Evolutionary conservation across 2,888 invertebrate species (phyloP), one percentile per base, ranked within the genome.

Genomic region (Lithophane ornitopus): DNA sequence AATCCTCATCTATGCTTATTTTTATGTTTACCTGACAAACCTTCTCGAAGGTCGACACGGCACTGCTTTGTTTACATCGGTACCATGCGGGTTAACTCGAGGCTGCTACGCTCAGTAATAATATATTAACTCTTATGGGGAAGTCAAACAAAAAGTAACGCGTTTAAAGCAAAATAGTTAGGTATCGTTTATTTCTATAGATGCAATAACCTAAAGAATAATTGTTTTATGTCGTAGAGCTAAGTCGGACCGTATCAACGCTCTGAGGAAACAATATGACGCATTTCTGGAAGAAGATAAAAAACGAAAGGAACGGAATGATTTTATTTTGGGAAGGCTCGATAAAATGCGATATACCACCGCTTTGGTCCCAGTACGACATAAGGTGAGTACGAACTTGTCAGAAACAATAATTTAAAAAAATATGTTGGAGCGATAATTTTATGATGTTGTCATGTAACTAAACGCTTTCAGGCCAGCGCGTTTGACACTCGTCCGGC

Each of bases 281-380:
- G 91, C 93, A 28, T 95, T 96, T 85, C 89, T 96, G 72, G 95
- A 94, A 84, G 96, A 97, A 75, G 96, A 96, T 82, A 96, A 94
- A 84, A 95, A 93, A 85, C 92, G 97, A 16, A 96, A 93, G 87
- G 94, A 95, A 74, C 91, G 97, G 22, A 97, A 97, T 89, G 94
- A 95, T 72, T 95, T 93, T 79, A 95, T 97, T 81, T 87, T 97
- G 89, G 94, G 93, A 66, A 93, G 91, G 74, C 91, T 97, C 71
- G 95, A 96, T 83, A 95, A 94, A 85, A 95, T 97, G 92, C 93
- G 96, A 19, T 91, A 90, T 61, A 89, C 87, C 70, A 90, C 91
- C 7, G 90, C 93, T 11, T 86, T 94, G 63, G 89, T 92, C 8
- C 92, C 91, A 61, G 73, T 91, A 28, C 89, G 90, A 52, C 85